Conservation (phyloP, 2,888 invertebrate species). For the Glomeris marginata region DNA sequence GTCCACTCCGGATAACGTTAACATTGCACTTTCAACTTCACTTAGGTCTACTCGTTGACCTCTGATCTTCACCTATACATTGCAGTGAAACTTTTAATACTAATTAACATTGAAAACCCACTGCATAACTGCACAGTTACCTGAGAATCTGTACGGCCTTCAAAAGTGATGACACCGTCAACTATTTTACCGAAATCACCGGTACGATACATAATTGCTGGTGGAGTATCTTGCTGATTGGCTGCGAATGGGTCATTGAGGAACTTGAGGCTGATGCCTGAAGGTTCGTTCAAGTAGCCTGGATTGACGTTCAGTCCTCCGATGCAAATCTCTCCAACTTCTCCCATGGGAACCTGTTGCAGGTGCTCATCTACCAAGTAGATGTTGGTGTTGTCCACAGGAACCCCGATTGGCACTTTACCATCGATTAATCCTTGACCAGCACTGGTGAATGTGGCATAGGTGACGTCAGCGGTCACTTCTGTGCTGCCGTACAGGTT, state of each 20-base stretch:
- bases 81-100: background rate
- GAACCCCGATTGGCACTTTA: conserved; percentile 69
- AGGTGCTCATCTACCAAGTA: conserved; percentile 60
- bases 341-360: conserved; percentile 51
- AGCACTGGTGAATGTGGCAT: conserved; percentile 45
- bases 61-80: conserved; percentile 48
- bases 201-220: conserved; percentile 50
- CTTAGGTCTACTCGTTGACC: conserved; percentile 72
- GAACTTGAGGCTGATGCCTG: conserved; percentile 23
- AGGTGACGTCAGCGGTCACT: conserved; percentile 81
- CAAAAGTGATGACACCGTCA: conserved; percentile 47
- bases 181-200: conserved; percentile 65
- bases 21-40: conserved; percentile 63
- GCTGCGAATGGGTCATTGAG: conserved; percentile 55
- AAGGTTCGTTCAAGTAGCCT: conserved; percentile 40
- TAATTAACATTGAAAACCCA: background rate
- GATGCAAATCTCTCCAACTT: conserved; percentile 67
- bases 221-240: conserved; percentile 28
- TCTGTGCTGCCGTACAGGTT: conserved; percentile 88
- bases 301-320: conserved; percentile 62
- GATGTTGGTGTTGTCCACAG: conserved; percentile 62
- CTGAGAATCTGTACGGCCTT: conserved; percentile 42
- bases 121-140: too few relatives aligned
- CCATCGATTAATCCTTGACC: conserved; percentile 30
- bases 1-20: conserved; percentile 46